Conservation (phyloP, 2,797 vertebrate species). For the Xenopus petersii region DNA sequence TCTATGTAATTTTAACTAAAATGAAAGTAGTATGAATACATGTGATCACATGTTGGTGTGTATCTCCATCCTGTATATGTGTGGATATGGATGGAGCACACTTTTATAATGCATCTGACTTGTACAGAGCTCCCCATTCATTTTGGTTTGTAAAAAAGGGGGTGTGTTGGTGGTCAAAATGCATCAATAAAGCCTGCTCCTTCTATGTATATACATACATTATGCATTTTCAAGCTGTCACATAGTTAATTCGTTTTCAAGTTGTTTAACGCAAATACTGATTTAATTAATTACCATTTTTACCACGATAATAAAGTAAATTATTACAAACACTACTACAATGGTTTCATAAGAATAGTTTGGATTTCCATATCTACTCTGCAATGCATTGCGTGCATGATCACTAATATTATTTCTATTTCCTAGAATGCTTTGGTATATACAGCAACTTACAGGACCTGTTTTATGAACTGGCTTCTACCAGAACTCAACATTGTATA, state of each 20-base stretch:
- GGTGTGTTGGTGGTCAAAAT: no score
- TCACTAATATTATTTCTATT: no score
- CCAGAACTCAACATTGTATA: no score
- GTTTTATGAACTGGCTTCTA: no score
- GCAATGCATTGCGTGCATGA: neutral
- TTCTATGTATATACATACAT: no score
- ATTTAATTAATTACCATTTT: slow-evolving; percentile 13
- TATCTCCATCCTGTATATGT: slow-evolving; percentile 5
- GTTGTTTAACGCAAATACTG: slow-evolving; percentile 3
- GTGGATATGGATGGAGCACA: neutral
- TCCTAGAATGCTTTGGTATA: no score
- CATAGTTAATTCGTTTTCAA: slow-evolving; percentile 3
- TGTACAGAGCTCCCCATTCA: no score
- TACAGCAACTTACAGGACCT: no score
- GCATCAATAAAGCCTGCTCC: no score
- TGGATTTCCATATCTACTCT: neutral
- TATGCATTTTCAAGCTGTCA: slow-evolving; percentile 10
- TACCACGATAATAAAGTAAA: slow-evolving; percentile 1
- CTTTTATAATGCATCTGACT: neutral
- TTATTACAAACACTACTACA: slow-evolving; percentile 1
- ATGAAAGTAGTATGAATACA: slow-evolving; percentile 49
- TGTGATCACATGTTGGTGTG: slow-evolving; percentile 42
- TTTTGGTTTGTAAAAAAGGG: no score
- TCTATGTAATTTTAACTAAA: slow-evolving; percentile 59
- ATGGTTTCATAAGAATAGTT: neutral